Evolutionary conservation across 2,113 vertebrate genomes (phyloP).

Genomic region (Rostratula benghalensis): DNA sequence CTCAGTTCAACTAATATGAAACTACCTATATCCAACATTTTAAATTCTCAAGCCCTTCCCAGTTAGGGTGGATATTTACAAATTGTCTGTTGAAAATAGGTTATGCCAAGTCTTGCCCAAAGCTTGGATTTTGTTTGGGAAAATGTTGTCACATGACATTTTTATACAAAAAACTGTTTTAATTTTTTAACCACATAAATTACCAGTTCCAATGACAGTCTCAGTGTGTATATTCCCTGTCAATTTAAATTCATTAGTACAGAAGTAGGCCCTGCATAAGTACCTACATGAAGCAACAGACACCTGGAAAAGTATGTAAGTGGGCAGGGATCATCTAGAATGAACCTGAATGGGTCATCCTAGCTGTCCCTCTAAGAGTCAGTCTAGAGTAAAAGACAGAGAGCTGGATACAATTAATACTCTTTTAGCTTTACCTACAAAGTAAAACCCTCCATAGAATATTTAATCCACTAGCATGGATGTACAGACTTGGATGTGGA

Average conservation of each 20-base stretch:
- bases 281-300: background rate
- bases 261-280: background rate
- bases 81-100: background rate
- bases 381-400: background rate
- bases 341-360: background rate
- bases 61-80: background rate
- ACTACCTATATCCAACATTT: background rate
- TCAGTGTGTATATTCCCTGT: background rate
- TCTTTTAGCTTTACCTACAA: background rate
- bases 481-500: background rate
- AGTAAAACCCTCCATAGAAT: background rate
- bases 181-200: background rate
- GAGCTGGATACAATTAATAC: background rate
- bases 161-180: background rate
- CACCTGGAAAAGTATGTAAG: background rate
- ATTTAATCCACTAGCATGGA: background rate
- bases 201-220: background rate
- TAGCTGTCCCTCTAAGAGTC: background rate
- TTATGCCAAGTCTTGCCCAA: background rate
- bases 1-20: rapidly evolving
- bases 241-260: background rate
- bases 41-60: background rate
- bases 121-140: background rate
- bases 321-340: background rate
- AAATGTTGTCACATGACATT: background rate